These are phyloP conservation scores for Tryphoninae sp. DNA, from an alignment of 2,888 invertebrate genomes.

Conservation along the genomic window DNA sequence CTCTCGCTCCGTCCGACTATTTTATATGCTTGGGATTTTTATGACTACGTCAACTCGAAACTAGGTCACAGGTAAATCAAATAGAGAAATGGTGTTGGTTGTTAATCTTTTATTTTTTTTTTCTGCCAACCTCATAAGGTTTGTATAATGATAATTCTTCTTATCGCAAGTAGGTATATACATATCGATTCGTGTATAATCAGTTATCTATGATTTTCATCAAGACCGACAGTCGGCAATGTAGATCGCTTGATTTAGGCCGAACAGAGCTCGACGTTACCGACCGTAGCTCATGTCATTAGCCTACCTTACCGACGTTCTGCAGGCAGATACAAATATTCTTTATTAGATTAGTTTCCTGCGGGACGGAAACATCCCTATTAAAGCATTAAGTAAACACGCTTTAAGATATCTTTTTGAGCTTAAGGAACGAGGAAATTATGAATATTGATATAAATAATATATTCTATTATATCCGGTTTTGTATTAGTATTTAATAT, in stretches of 20 bases:
- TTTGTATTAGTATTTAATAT: too few relatives aligned
- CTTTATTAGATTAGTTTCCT: too few relatives aligned
- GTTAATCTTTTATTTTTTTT: slow-evolving; percentile 27
- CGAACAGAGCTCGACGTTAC: slow-evolving; percentile 28
- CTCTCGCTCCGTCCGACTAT: slow-evolving; percentile 18
- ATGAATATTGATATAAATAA: too few relatives aligned
- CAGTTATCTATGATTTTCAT: slow-evolving; percentile 40
- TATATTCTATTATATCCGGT: too few relatives aligned
- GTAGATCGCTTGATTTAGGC: background rate
- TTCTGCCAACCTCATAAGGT: slow-evolving; percentile 5
- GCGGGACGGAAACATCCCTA: too few relatives aligned
- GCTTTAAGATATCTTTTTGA: too few relatives aligned
- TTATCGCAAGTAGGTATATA: slow-evolving; percentile 13
- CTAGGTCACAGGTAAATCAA: slow-evolving; percentile 59
- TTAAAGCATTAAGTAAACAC: too few relatives aligned
- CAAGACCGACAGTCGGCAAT: slow-evolving; percentile 37
- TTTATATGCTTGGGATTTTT: slow-evolving; percentile 49
- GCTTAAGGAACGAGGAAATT: too few relatives aligned
- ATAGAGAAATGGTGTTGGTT: slow-evolving; percentile 15
- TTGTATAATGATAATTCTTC: slow-evolving; percentile 20
- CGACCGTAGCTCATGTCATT: slow-evolving; percentile 3
- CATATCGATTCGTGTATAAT: slow-evolving; percentile 30
- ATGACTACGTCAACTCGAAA: slow-evolving; percentile 33
- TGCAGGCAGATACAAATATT: too few relatives aligned
- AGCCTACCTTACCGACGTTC: slow-evolving; percentile 14